phyloP scores from a whole-genome alignment of 2,888 invertebrate species.

The Phengaris alcon region DNA sequence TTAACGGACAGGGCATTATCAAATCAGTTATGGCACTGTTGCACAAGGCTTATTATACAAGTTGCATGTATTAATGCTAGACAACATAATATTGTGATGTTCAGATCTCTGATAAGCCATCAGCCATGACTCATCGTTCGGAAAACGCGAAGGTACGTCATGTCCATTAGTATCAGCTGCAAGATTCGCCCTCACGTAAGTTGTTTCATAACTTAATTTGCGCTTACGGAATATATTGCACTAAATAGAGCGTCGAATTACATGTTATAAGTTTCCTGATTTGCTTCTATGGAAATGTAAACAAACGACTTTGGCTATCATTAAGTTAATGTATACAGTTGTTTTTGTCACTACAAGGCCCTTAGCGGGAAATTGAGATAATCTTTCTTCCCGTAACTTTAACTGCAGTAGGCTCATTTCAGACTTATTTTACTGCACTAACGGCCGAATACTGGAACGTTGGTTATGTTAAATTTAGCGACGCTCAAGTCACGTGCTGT shows the following conservation, averaged over 20 bases:
- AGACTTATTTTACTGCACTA: no score
- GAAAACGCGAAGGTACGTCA: background rate
- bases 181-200: conserved; percentile 4
- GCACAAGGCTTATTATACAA: conserved; percentile 14
- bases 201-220: conserved; percentile 15
- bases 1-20: conserved; percentile 14
- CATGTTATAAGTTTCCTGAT: conserved; percentile 10
- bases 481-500: no score
- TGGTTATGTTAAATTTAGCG: no score
- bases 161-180: background rate
- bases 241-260: conserved; percentile 21
- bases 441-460: no score
- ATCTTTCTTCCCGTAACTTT: background rate
- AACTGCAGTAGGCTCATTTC: no score
- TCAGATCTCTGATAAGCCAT: background rate
- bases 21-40: conserved; percentile 12
- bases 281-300: background rate
- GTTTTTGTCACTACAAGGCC: background rate
- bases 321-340: background rate
- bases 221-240: conserved; percentile 12
- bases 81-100: conserved; percentile 6
- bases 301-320: background rate
- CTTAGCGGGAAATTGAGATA: background rate
- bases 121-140: background rate
- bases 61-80: conserved; percentile 6